Conservation (phyloP, 2,113 vertebrate species). For the Conger conger region DNA sequence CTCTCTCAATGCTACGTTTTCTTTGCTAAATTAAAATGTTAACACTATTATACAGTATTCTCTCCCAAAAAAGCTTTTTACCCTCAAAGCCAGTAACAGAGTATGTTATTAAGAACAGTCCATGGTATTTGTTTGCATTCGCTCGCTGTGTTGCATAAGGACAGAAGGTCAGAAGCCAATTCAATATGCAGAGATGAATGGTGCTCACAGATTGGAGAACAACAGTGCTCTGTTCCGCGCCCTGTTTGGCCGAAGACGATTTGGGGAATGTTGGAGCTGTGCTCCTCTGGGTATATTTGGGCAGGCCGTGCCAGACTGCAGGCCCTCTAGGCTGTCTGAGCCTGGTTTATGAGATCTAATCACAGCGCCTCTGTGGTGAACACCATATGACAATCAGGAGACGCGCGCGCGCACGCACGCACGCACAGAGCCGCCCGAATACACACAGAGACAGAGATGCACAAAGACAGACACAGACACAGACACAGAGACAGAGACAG, state of each 20-base stretch:
- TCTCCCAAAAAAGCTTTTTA: not conserved
- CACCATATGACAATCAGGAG: not conserved
- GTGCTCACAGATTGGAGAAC: not conserved
- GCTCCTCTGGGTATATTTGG: not conserved
- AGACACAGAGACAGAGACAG: too few relatives aligned
- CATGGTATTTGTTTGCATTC: not conserved
- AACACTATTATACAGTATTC: not conserved
- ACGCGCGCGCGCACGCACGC: not conserved
- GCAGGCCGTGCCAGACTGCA: not conserved
- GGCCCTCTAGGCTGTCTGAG: not conserved
- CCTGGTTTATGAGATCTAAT: not conserved
- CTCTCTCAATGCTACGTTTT: not conserved
- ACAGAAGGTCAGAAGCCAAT: not conserved
- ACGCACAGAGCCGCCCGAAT: not conserved
- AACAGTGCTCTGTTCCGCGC: not conserved
- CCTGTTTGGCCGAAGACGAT: not conserved
- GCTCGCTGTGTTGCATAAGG: not conserved
- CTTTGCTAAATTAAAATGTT: not conserved
- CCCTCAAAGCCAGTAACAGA: not conserved
- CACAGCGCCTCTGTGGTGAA: not conserved
- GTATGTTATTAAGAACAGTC: not conserved
- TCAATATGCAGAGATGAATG: not conserved
- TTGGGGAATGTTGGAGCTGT: too few relatives aligned
- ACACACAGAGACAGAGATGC: not conserved
- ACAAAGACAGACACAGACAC: not conserved